These are phyloP conservation scores for Camelus bactrianus DNA, from an alignment of 2,113 vertebrate species.

Conservation along the genomic window DNA sequence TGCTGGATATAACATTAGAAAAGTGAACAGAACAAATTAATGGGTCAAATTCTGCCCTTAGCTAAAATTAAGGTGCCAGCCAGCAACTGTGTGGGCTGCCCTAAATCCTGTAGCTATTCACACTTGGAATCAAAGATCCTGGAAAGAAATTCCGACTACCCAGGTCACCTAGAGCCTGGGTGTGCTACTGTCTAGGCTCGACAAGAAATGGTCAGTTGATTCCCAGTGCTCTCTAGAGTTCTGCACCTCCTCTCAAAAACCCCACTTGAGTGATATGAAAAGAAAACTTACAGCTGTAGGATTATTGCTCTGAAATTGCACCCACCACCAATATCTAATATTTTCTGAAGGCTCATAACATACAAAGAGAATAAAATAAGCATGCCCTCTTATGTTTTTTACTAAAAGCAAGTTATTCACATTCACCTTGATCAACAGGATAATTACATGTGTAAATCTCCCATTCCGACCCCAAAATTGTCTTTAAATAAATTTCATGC, in stretches of 20 bases:
- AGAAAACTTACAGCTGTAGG: background rate
- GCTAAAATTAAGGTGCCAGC: background rate
- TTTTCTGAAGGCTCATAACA: background rate
- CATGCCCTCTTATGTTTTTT: background rate
- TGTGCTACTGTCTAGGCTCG: background rate
- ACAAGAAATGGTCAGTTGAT: slow-evolving; percentile 32
- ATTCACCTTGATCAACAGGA: slow-evolving; percentile 64
- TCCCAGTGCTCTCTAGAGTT: background rate
- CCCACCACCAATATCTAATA: background rate
- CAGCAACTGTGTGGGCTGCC: background rate
- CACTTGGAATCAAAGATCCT: background rate
- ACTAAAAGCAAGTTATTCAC: slow-evolving; percentile 45
- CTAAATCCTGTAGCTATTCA: background rate
- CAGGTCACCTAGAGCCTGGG: background rate
- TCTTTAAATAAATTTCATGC: slow-evolving; percentile 59
- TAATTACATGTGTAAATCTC: slow-evolving; percentile 49
- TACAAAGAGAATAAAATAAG: slow-evolving; percentile 18
- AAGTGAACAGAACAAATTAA: background rate
- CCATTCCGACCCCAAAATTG: background rate
- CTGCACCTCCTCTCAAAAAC: background rate
- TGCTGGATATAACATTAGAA: background rate
- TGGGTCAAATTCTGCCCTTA: background rate
- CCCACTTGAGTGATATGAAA: background rate
- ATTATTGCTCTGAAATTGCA: slow-evolving; percentile 43
- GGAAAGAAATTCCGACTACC: background rate